A percentile compares a stretch with the other conserved stretches of the same genome.
phyloP scores from a whole-genome alignment of 2,113 vertebrate genomes.

The Neopipo cinnamomea region DNA sequence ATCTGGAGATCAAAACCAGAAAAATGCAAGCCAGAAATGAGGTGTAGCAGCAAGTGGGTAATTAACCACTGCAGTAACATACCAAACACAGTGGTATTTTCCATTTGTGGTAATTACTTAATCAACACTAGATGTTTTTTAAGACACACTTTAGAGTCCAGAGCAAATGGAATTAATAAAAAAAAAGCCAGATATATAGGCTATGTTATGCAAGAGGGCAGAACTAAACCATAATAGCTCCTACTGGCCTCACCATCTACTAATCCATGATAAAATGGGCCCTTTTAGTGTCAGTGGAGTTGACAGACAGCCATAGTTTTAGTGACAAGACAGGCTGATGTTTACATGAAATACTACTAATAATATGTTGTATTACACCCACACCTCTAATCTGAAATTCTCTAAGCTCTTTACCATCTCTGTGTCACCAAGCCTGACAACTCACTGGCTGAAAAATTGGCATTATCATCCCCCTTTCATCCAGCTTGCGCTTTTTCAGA shows the following conservation, averaged over 20 bases:
- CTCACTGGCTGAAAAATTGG: background rate
- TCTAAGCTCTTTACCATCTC: background rate
- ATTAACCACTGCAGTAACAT: conserved; percentile 4
- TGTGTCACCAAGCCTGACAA: background rate
- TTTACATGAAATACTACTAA: background rate
- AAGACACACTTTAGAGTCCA: background rate
- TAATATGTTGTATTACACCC: background rate
- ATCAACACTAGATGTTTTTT: conserved; percentile 15
- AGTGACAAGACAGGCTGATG: background rate
- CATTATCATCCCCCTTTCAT: background rate
- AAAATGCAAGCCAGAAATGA: background rate
- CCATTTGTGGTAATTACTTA: conserved; percentile 31
- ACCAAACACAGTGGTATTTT: background rate
- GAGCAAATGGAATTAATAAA: background rate
- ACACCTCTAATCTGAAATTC: conserved; percentile 1
- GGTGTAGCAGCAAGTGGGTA: conserved; percentile 6
- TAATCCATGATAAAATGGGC: background rate
- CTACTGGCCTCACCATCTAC: background rate
- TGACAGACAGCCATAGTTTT: background rate
- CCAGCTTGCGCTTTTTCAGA: background rate
- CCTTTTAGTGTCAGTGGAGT: background rate
- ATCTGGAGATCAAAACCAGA: background rate
- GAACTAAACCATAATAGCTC: background rate
- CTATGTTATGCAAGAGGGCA: background rate
- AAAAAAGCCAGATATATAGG: background rate